Evolutionary conservation across 2,797 vertebrate genomes (phyloP).

Genomic region (Sebastiscus tertius): DNA sequence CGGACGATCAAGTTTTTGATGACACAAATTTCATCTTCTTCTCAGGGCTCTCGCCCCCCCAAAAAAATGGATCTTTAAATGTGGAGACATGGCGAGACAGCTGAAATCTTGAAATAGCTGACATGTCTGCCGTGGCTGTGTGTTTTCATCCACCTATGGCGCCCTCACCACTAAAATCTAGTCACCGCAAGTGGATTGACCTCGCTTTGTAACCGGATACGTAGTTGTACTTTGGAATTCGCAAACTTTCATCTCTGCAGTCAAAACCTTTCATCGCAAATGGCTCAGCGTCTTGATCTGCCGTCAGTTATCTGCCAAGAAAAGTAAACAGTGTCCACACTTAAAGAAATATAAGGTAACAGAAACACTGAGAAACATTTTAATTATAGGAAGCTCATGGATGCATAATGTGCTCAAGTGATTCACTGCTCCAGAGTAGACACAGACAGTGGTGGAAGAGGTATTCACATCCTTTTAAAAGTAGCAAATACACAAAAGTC

Average conservation of each 20-base stretch:
- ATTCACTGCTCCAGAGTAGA: conserved; percentile 29
- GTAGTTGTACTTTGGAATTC: conserved; percentile 81
- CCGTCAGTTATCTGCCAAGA: conserved; percentile 72
- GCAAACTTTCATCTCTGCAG: conserved; percentile 84
- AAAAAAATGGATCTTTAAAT: conserved; percentile 9
- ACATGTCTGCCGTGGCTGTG: conserved; percentile 45
- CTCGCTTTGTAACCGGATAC: conserved; percentile 84
- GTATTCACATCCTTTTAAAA: neutral
- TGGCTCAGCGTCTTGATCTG: conserved; percentile 69
- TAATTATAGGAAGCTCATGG: conserved; percentile 51
- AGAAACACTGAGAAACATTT: conserved; percentile 59
- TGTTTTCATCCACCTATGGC: conserved; percentile 66
- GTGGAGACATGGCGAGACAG: conserved; percentile 53
- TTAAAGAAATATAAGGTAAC: conserved; percentile 57
- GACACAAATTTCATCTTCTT: conserved; percentile 49
- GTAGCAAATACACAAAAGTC: neutral
- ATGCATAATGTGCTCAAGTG: conserved; percentile 30
- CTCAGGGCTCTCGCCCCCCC: neutral
- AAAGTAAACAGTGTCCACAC: conserved; percentile 64
- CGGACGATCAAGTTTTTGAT: conserved; percentile 42
- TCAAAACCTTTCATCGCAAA: conserved; percentile 84
- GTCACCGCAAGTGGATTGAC: conserved; percentile 86
- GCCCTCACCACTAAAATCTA: conserved; percentile 65
- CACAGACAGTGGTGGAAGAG: neutral
- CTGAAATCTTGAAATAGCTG: conserved; percentile 65